A percentile compares a stretch with the other conserved stretches of the same genome.
phyloP scores from a whole-genome alignment of 2,113 vertebrate genomes.

The Agelaius phoeniceus region DNA sequence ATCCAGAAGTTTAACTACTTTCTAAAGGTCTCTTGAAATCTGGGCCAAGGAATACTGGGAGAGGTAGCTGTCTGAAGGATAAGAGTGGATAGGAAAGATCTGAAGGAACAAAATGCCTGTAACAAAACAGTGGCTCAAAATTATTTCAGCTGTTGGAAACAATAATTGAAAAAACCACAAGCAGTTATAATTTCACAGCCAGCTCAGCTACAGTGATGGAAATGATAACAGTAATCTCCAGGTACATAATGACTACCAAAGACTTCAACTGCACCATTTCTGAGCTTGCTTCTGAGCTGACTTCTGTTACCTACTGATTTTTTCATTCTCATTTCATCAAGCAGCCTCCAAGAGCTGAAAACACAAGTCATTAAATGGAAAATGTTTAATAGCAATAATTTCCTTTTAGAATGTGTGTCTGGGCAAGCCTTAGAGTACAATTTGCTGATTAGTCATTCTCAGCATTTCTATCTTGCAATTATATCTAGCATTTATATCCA shows the following conservation, averaged over 20 bases:
- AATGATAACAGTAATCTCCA: not conserved
- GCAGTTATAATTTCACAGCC: not conserved
- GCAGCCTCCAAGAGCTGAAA: not conserved
- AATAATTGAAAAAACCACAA: not conserved
- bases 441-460: conserved; percentile 34
- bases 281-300: not conserved
- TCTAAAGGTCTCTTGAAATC: not conserved
- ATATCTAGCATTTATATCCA: conserved; percentile 7
- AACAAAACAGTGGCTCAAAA: not conserved
- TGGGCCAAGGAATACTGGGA: not conserved
- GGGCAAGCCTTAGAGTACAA: conserved; percentile 12
- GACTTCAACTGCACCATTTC: not conserved
- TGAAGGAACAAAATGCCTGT: not conserved
- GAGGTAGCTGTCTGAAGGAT: not conserved
- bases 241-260: not conserved
- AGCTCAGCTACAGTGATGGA: not conserved
- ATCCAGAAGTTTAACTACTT: not conserved
- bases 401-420: not conserved
- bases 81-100: not conserved
- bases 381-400: conserved; percentile 6
- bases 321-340: not conserved
- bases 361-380: not conserved
- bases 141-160: not conserved
- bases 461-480: conserved; percentile 25
- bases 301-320: not conserved